Base-by-base conservation (phyloP, 2,113 vertebrate species). In the Phyllopteryx taeniolatus region DNA sequence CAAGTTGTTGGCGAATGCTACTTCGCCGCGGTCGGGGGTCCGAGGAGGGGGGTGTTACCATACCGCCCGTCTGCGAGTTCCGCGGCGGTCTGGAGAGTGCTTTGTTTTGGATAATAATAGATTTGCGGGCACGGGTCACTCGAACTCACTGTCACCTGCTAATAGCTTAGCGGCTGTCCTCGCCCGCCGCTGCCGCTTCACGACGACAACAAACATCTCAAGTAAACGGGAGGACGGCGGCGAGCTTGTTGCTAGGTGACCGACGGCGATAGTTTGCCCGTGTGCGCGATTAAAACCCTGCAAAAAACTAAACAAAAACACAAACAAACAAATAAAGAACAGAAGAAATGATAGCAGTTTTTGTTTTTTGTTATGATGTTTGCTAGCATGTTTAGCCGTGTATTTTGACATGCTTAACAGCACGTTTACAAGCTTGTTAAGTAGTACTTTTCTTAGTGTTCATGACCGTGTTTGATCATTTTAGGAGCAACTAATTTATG, bases 61-160 rank as follows among this genome's bases (percentile, higher is more conserved):
- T 81, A 85, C 71, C 82, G 67, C 56, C 73, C 76, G 83, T 90
- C 81, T 65, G 43, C 59, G 71, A 81, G 85, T 76, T 72, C 74
- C 22, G 12, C 9, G 19, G 62, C 71, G 35, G 5, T 64, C 62
- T 43, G 42, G 9, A 1, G 72, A 76, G 64, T 35, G 70, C 69
- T 83, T 76, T 86, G 85, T 87, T 90, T 85, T 73, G 83, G 82
- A 85, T 90, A 88, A 90, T 90, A 68, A 90, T 84, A 87, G 83
- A 84, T 85, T 79, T 79, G 59, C 44, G 82, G 43, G 70, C 27
- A 57, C 71, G 51, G 77, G 82, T 86, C 79, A 70, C 82, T 77
- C 71, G 65, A 44, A 70, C 27, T 33, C 67, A 54, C 5, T 3
- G 39, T 86, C 82, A 81, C 83, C 83, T 86, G 72, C 63, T 66